Conservation (phyloP, 2,888 invertebrate genomes). For the Ophraella communa region DNA sequence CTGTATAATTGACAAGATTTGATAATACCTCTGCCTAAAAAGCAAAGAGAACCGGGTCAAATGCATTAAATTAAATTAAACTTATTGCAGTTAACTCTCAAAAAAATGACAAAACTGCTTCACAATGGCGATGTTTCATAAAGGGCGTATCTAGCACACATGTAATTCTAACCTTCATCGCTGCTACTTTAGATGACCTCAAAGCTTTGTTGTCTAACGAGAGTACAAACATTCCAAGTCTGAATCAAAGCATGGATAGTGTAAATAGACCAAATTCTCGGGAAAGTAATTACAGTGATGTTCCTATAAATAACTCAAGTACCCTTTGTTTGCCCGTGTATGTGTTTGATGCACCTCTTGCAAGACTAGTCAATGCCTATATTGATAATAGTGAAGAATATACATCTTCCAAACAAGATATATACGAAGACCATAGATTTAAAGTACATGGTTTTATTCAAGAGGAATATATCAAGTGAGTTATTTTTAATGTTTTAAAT, state of each 20-base stretch:
- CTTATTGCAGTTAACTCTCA: conserved; percentile 32
- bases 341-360: conserved; percentile 71
- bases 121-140: conserved; percentile 72
- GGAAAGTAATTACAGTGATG: conserved; percentile 55
- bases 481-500: conserved; percentile 9
- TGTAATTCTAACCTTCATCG: conserved; percentile 71
- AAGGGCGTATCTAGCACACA: conserved; percentile 68
- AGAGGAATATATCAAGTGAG: conserved; percentile 51
- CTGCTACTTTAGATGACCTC: conserved; percentile 66
- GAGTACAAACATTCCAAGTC: conserved; percentile 45
- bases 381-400: conserved; percentile 48
- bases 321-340: conserved; percentile 64
- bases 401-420: conserved; percentile 55
- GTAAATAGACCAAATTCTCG: conserved; percentile 50
- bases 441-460: conserved; percentile 56
- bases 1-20: no score
- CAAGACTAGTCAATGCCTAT: conserved; percentile 65
- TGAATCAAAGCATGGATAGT: conserved; percentile 47
- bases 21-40: no score
- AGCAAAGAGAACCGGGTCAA: no score
- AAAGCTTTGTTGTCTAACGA: conserved; percentile 46
- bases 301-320: conserved; percentile 51
- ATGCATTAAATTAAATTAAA: no score
- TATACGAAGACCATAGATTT: conserved; percentile 64
- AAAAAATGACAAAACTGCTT: conserved; percentile 31